Base-by-base conservation (phyloP, 2,888 invertebrate genomes). In the Apodemia zela region DNA sequence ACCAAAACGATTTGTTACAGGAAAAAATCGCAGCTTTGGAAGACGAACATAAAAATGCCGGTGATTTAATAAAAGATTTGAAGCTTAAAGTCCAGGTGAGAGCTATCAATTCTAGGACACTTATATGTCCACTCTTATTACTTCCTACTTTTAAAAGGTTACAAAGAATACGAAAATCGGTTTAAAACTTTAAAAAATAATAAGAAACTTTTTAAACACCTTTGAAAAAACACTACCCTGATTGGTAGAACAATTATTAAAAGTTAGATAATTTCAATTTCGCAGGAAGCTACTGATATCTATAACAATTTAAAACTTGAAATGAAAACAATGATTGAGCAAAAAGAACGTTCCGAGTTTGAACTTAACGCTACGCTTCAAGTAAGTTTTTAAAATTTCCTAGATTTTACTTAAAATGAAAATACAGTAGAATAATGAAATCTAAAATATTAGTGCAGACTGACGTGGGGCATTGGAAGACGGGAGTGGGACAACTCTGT, bases 1-100 rank as follows among this genome's bases (percentile, higher is more conserved):
- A 75, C 2, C 73, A 77, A 42, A 77, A 76, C 35, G 73, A 66
- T 21, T 63, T 66, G 17, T 70, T 79, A 17, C 72, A 78, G 62
- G 77, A 76, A 25, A 75, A 74, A 61, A 63, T 79, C 15, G 69
- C 73, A 0, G 64, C 64, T 1, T 60, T 74, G 38, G 77, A 78
- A 51, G 75, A 74, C 8, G 71, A 72, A 11, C 67, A 69, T 10
- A 38, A 57, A 8, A 65, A 21, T 10, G 58, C 61, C 8, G 10
- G 58, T 6, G 42, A 59, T 0, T 42, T 68, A 3, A 59, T 61
- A 1, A 66, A 67, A 13, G 68, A 70, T 0, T 66, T 76, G 47
- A 67, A 72, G 49, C 18, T 29, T 13, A 64, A 73, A 47, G 38
- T 75, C 0, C 63, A 72, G 73, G 77, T 76, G 59, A 63, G 49